Evolutionary conservation across 2,113 vertebrate genomes (phyloP), one percentile per base, ranked within the genome.

Genomic region (Ptilorrhoa leucosticta): DNA sequence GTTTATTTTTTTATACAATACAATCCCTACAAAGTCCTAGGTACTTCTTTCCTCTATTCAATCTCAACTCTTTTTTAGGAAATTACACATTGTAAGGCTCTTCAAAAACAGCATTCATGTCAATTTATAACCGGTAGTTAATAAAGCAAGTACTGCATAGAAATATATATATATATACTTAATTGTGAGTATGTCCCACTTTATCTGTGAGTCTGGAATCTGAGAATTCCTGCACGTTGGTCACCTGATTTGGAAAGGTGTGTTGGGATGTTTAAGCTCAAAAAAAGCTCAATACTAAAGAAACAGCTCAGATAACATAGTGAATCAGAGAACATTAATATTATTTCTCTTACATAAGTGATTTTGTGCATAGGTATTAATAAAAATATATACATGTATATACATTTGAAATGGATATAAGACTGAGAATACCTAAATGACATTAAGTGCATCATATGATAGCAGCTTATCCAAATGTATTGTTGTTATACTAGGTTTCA

Each of bases 311-410:
- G 10, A 58, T 26, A 12, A 47, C 26, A 5, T 1, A 65, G 15
- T 10, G 66, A 60, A 69, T 40, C 17, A n/a, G 23, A n/a, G 5
- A 72, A 37, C 22, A 47, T 5, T n/a, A 56, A 18, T 37, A 40
- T 20, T 33, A 27, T 65, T 88, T 79, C 8, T 64, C 26, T 47
- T 44, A 9, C 10, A 31, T 9, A 82, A 70, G 6, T 35, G 4
- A 8, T 2, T 54, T 6, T 21, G 7, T 26, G 11, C 4, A 20
- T 23, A 39, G 13, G 0, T 19, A 48, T 30, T 37, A 16, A 56
- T 42, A 63, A 83, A 77, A 64, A 40, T 23, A 54, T 13, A 1
- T 9, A 5, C 0, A 1, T 6, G 4, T 35, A 16, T 27, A 50
- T 7, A 12, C 22, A 39, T 51, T 56, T 89, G 39, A 87, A 72